Conservation (phyloP, 23 tunicate species). For the Oikopleura dioica region DNA sequence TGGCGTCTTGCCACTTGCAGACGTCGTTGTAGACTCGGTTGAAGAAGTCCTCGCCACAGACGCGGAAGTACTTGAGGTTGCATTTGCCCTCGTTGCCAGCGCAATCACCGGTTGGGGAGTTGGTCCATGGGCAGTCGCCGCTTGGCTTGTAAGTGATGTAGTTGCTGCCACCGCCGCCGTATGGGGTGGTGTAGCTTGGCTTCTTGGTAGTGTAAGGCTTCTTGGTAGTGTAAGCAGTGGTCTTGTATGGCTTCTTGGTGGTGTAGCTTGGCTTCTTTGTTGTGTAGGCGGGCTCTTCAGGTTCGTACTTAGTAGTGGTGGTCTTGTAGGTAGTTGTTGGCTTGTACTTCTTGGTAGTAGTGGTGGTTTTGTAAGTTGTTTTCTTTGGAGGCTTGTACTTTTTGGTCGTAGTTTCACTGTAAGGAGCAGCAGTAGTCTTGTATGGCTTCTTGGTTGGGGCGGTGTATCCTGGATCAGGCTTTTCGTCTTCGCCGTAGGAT, state of each 20-base stretch:
- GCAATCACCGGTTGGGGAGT: background rate
- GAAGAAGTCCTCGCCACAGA: constrained; percentile 7
- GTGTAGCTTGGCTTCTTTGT: background rate
- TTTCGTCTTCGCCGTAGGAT: no score
- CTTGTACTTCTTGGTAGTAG: no score
- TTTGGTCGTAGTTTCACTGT: no score
- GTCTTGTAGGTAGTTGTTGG: background rate
- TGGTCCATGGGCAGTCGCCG: background rate
- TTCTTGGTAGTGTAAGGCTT: background rate
- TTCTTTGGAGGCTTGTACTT: no score
- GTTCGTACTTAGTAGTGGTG: background rate
- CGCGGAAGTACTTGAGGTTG: background rate
- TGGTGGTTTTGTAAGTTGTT: background rate
- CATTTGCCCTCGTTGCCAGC: background rate
- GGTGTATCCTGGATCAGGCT: no score
- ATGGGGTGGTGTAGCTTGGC: background rate
- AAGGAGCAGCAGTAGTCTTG: no score
- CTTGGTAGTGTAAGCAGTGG: background rate
- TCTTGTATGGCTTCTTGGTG: background rate
- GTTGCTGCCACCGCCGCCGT: background rate
- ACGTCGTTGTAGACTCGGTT: constrained; percentile 1
- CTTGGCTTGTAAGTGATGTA: background rate
- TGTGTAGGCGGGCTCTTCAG: background rate
- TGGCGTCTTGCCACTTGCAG: constrained; percentile 12
- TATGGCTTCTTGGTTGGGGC: no score